These are phyloP conservation scores for Diachrysia chrysitis DNA, from an alignment of 2,888 invertebrate species.

Conservation along the genomic window DNA sequence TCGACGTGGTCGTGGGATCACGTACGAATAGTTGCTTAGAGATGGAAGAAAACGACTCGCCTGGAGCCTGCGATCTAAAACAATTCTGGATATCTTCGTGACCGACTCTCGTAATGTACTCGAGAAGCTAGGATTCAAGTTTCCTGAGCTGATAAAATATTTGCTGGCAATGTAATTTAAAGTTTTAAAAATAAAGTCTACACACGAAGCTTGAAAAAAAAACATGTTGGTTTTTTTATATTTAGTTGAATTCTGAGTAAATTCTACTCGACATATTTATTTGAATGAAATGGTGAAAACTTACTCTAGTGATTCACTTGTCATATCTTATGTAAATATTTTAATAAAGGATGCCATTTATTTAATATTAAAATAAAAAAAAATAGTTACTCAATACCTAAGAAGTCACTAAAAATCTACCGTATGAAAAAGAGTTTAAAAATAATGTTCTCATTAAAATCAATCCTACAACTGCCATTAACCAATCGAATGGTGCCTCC, in stretches of 20 bases:
- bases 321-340: too few relatives aligned
- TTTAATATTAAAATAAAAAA: too few relatives aligned
- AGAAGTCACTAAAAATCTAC: not conserved
- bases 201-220: not conserved
- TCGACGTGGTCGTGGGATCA: slow-evolving; percentile 43
- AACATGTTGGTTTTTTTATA: not conserved
- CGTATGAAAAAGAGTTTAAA: not conserved
- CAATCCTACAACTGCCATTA: slow-evolving; percentile 16
- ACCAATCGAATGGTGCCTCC: slow-evolving; percentile 13
- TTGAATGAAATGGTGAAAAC: not conserved
- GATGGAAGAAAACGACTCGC: slow-evolving; percentile 21
- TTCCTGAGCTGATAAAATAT: not conserved
- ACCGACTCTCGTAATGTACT: slow-evolving; percentile 13
- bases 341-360: too few relatives aligned
- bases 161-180: not conserved
- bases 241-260: not conserved
- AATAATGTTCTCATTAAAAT: not conserved
- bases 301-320: too few relatives aligned
- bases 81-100: slow-evolving; percentile 34
- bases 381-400: not conserved
- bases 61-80: slow-evolving; percentile 32
- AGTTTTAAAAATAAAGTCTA: not conserved
- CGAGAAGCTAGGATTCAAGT: slow-evolving; percentile 11
- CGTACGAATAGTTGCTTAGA: slow-evolving; percentile 50
- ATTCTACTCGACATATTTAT: not conserved